Conservation (phyloP, 2,797 vertebrate genomes). For the Petrocephalus sullivani region DNA sequence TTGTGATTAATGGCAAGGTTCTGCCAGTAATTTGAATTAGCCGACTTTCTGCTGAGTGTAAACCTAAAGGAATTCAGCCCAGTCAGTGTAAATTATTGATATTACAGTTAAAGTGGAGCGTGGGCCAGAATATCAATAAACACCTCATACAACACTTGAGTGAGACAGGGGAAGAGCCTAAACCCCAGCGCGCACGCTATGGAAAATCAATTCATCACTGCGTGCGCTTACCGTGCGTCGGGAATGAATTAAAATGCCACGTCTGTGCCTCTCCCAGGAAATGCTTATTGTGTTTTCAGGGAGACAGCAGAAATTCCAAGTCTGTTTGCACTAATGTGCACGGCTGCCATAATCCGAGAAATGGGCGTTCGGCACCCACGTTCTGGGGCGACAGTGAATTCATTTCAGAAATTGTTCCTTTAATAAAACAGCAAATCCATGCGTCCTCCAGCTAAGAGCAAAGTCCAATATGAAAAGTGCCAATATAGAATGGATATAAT, state of each 20-base stretch:
- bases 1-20: conserved; percentile 18
- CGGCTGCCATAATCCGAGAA: conserved; percentile 10
- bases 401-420: neutral
- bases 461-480: neutral
- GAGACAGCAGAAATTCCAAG: neutral
- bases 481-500: neutral
- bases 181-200: neutral
- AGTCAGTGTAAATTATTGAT: conserved; percentile 55
- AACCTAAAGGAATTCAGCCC: conserved; percentile 32
- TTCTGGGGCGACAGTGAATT: neutral
- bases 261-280: conserved; percentile 23
- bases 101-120: conserved; percentile 39
- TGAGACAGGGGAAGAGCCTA: conserved; percentile 17
- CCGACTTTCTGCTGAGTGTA: conserved; percentile 32
- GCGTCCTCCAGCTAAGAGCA: too few relatives aligned
- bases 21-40: conserved; percentile 13
- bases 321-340: neutral
- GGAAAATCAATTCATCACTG: conserved; percentile 15
- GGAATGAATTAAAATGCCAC: conserved; percentile 34
- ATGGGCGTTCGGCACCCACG: neutral
- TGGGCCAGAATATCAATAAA: conserved; percentile 51
- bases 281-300: conserved; percentile 19
- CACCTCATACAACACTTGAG: conserved; percentile 29
- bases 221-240: neutral
- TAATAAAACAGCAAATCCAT: neutral